Base-by-base conservation (phyloP, 2,888 invertebrate genomes). In the Hypsopygia costalis region DNA sequence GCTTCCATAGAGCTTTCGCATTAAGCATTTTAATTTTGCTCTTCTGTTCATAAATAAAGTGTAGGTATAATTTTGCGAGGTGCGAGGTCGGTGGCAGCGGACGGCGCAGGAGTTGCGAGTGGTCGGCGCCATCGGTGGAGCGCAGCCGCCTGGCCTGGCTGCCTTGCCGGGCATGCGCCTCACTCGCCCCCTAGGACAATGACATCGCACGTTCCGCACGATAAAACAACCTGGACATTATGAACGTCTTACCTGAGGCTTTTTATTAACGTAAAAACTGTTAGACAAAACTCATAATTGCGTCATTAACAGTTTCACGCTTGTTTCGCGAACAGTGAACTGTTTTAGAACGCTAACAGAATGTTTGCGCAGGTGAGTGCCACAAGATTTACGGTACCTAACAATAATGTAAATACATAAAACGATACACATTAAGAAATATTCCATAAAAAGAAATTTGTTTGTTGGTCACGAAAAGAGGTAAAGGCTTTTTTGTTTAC, bases 161-260 rank as follows among this genome's bases (percentile, higher is more conserved):
- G 37, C 39, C 43, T 43, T 29, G 29, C 45, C 43, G 37, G 59
- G 51, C 71, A 69, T 65, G 70, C 65, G 69, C 70, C 68, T 61
- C 64, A 54, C 67, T 68, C 68, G 61, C 73, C 68, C 69, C 66
- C n/a, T n/a, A 81, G 87, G 86, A 87, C 87, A 85, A 86, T 86
- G 86, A 87, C 86, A 83, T 81, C 74, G 76, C 72, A 70, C 80
- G 85, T 86, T 86, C 82, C 82, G 82, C 83, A 81, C 83, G 79
- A 82, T 82, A 82, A 82, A 86, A 73, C 75, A 77, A 75, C 76
- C 81, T 81, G 79, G 73, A 82, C 77, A 70, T 76, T 77, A 81
- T 69, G 69, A 75, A 72, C 21, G 66, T 69, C 65, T 65, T 69
- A 62, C 65, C 62, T 54, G 51, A 57, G 68, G 58, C 70, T 68